A percentile compares a stretch with the other conserved stretches of the same genome.
Evolutionary conservation across 1,140 invertebrate species (phyloP).

Genomic region (Phymastichus coffea): DNA sequence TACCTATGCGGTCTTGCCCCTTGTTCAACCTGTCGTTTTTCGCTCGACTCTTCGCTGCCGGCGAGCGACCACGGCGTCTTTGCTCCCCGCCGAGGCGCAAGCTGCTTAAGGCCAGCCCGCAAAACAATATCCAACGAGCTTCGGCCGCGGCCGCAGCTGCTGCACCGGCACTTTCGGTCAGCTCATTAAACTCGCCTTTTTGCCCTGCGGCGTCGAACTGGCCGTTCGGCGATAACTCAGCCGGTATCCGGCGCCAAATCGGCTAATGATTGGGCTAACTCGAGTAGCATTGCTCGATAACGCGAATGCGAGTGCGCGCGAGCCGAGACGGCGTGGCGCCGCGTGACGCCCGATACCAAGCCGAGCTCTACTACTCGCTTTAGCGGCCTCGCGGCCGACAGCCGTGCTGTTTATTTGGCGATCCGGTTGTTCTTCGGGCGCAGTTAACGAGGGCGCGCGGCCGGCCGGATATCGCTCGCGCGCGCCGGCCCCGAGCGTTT

Average conservation of each 20-base stretch:
- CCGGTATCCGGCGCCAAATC: no score
- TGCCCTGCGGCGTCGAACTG: no score
- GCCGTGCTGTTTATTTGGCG: not conserved
- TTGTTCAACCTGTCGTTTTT: not conserved
- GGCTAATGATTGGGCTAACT: no score
- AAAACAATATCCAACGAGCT: conserved; percentile 43
- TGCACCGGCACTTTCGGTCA: no score
- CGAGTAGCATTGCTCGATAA: no score
- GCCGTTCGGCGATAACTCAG: no score
- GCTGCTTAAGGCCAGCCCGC: conserved; percentile 26
- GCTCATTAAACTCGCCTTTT: no score
- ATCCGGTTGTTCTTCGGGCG: not conserved
- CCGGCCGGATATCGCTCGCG: no score
- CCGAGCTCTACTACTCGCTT: not conserved
- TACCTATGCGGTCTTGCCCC: not conserved
- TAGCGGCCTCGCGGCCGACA: not conserved
- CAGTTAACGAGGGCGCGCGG: no score
- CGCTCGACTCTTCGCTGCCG: not conserved
- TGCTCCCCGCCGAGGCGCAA: not conserved
- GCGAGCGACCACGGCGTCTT: not conserved
- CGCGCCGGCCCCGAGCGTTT: not conserved
- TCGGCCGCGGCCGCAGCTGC: not conserved
- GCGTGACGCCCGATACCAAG: no score
- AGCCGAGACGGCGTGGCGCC: no score
- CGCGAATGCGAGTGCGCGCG: no score